Percentiles rank a stretch among this genome's conserved stretches.
These are phyloP conservation scores for Holcopasites calliopsidis DNA, from an alignment of 1,140 invertebrate genomes.

Conservation along the genomic window DNA sequence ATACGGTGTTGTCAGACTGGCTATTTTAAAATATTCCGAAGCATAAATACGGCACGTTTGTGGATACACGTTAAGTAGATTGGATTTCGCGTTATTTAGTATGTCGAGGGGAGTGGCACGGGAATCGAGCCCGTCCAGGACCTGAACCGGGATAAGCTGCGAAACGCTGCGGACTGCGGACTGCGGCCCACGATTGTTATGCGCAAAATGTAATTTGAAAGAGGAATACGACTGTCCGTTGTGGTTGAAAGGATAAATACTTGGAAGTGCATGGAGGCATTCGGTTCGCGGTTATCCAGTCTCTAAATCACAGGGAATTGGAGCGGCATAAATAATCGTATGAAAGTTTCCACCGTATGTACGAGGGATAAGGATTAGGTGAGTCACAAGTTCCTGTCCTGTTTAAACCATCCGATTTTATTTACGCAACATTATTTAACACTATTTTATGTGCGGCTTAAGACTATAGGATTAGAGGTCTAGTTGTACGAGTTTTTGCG, in stretches of 20 bases:
- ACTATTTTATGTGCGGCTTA: too few relatives aligned
- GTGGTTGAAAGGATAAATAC: neutral
- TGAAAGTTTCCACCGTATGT: too few relatives aligned
- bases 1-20: slow-evolving; percentile 9
- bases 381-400: too few relatives aligned
- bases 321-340: too few relatives aligned
- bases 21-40: neutral
- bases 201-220: neutral
- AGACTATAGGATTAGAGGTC: too few relatives aligned
- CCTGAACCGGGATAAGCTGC: neutral
- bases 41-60: neutral
- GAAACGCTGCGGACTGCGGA: neutral
- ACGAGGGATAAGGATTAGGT: too few relatives aligned
- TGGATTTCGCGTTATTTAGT: slow-evolving; percentile 12
- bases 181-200: neutral
- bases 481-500: too few relatives aligned
- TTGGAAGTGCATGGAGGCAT: neutral
- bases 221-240: neutral
- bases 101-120: neutral
- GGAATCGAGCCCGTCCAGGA: slow-evolving; percentile 3
- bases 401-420: too few relatives aligned
- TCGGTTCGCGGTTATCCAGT: neutral
- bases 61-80: neutral
- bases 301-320: too few relatives aligned
- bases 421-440: too few relatives aligned